Conservation (phyloP, 2,888 invertebrate genomes). For the Boloria euphrosyne region DNA sequence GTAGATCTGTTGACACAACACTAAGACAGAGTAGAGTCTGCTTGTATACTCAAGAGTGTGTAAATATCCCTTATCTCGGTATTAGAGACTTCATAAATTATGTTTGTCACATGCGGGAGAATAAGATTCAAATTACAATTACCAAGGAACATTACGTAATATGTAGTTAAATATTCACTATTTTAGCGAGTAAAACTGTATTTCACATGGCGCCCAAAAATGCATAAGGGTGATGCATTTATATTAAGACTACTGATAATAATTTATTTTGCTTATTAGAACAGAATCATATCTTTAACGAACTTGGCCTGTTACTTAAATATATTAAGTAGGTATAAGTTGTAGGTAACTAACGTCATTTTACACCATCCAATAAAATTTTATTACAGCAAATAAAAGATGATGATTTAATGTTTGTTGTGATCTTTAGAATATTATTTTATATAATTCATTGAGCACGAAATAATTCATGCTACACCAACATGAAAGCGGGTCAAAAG, state of each 20-base stretch:
- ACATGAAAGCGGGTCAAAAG: conserved; percentile 52
- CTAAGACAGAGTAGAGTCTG: conserved; percentile 75
- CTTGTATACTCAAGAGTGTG: conserved; percentile 71
- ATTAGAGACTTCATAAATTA: conserved; percentile 82
- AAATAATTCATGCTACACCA: not conserved
- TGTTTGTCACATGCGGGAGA: conserved; percentile 76
- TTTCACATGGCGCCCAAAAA: no score
- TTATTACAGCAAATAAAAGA: conserved; percentile 36
- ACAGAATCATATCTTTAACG: not conserved
- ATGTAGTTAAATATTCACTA: not conserved
- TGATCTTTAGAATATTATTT: not conserved
- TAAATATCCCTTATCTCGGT: conserved; percentile 78
- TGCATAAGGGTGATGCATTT: not conserved
- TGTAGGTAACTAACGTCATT: conserved; percentile 17
- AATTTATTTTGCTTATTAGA: not conserved
- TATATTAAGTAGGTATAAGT: conserved; percentile 33
- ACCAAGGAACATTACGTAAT: conserved; percentile 15
- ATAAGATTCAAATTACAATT: conserved; percentile 48
- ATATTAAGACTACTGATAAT: not conserved
- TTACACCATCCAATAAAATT: conserved; percentile 19
- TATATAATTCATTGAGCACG: not conserved
- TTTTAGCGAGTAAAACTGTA: not conserved
- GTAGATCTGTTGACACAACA: conserved; percentile 74
- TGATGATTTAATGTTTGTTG: conserved; percentile 1
- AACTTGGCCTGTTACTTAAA: conserved; percentile 1